Base-by-base conservation (phyloP, 2,797 vertebrate genomes). In the Taenioides sp. region DNA sequence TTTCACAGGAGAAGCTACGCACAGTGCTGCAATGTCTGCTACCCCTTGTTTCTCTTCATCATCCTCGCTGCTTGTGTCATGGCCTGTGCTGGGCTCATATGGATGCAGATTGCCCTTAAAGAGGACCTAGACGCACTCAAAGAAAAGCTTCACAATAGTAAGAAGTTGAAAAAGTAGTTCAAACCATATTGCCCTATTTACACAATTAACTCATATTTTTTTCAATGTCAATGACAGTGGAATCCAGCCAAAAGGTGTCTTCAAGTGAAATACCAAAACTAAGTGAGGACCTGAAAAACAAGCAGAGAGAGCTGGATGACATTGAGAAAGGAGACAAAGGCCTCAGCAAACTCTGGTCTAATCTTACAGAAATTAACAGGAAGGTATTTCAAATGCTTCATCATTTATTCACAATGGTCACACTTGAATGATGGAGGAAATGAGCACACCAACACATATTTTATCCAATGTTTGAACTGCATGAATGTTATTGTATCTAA, bases 41-140 rank as follows among this genome's bases (percentile, higher is more conserved):
- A 97, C 80, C 97, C 97, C 0, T 83, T 99, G 52, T 98, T 97
- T 76, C 92, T 96, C 0, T 99, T 98, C 84, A 94, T 99, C 81
- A 91, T 99, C 71, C 92, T 99, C 0, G 96, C 95, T 0, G 98
- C 97, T 57, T 99, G 98, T 37, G 95, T 98, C 40, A 95, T 98
- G 87, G 95, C 96, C 0, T 98, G 96, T 34, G 95, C 96, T 66
- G 98, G 98, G 74, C 93, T 99, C 76, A 96, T 98, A 79, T 99
- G 97, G 97, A 99, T 99, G 98, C 98, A 99, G 88, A 95, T 98
- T 70, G 96, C 96, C 22, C 94, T 99, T 69, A 99, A 98, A 88
- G 96, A 98, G 75, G 96, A 98, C 82, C 91, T 99, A 66, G 97
- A 98, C 79, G 89, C 92, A 6, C 91, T 99, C 77, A 98, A 98